Base-by-base conservation (phyloP, 2,888 invertebrate genomes). In the Caenorhabditis wallacei region DNA sequence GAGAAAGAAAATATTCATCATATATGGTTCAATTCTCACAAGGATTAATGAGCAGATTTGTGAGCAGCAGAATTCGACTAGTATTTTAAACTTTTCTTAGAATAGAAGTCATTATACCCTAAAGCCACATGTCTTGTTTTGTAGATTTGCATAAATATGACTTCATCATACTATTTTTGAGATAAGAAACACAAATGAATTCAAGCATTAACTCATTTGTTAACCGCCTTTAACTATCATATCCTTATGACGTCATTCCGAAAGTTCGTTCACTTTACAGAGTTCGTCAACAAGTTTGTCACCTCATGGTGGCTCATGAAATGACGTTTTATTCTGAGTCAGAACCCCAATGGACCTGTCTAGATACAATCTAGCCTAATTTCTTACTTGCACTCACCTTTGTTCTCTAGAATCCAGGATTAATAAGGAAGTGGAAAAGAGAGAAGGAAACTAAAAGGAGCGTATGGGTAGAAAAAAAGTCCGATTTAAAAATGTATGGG, bases 401-500 rank as follows among this genome's bases (percentile, higher is more conserved):
- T 4, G 2, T 18, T 48, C 5, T 18, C 3, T 2, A 18, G 40
- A 40, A 18, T 18, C 43, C 11, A 2, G 43, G 43, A 4, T 48
- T 48, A 48, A 48, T 48, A n/a, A 48, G 46, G 46, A 48, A 48
- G 46, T 48, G 46, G 8, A 18, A 48, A 18, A n/a, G 2, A n/a
- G 18, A 18, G n/a, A 13, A 18, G 46, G 8, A 48, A 54, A 2
- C 13, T 24, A 3, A 24, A 2, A 57, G n/a, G n/a, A n/a, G n/a
- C n/a, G n/a, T 26, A 57, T 57, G 57, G 20, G 35, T 26, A 8
- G 13, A 18, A 1, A 24, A 54, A 43, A 20, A 24, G 22, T 5
- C 46, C 24, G 20, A 8, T 61, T 76, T 59, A 76, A 51, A 68
- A 68, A 76, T 76, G 68, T 76, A 75, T 75, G 75, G 18, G 68